Conservation (phyloP, 2,888 invertebrate species). For the Bellardia bayeri region DNA sequence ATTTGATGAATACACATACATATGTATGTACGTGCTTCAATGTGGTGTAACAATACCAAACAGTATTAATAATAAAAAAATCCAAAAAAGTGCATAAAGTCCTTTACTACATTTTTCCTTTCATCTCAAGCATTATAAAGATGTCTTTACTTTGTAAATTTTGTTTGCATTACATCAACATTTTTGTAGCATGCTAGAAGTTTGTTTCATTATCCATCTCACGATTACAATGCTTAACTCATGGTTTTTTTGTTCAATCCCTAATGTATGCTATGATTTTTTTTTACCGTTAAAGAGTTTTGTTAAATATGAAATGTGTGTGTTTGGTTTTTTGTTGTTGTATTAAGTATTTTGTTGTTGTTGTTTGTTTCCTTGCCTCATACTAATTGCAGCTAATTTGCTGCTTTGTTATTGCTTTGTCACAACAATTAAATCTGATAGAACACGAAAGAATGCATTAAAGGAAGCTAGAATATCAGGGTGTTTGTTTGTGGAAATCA, state of each 20-base stretch:
- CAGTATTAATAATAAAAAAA: not conserved
- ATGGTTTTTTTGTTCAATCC: not conserved
- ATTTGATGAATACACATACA: not conserved
- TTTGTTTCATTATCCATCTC: not conserved
- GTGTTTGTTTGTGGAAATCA: slow-evolving; percentile 31
- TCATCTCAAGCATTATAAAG: slow-evolving; percentile 57
- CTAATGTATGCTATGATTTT: slow-evolving; percentile 49
- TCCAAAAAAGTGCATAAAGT: not conserved
- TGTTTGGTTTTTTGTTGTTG: slow-evolving; percentile 27
- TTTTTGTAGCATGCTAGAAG: slow-evolving; percentile 46
- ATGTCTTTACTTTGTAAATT: not conserved
- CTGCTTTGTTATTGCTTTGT: slow-evolving; percentile 64
- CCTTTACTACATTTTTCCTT: slow-evolving; percentile 39
- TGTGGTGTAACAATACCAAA: not conserved
- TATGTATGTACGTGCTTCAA: not conserved
- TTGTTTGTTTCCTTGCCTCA: slow-evolving; percentile 12
- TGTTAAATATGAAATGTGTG: slow-evolving; percentile 15
- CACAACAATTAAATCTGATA: slow-evolving; percentile 58
- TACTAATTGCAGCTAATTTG: slow-evolving; percentile 70
- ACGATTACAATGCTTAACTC: too few species aligned
- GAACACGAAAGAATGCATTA: slow-evolving; percentile 25
- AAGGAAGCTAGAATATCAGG: not conserved
- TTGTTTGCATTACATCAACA: not conserved
- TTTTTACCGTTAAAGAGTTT: slow-evolving; percentile 22
- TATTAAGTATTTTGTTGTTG: slow-evolving; percentile 32